A percentile compares a stretch with the other conserved stretches of the same genome.
Evolutionary conservation across 1,140 invertebrate genomes (phyloP).

Genomic region (Mylabris phalerata): DNA sequence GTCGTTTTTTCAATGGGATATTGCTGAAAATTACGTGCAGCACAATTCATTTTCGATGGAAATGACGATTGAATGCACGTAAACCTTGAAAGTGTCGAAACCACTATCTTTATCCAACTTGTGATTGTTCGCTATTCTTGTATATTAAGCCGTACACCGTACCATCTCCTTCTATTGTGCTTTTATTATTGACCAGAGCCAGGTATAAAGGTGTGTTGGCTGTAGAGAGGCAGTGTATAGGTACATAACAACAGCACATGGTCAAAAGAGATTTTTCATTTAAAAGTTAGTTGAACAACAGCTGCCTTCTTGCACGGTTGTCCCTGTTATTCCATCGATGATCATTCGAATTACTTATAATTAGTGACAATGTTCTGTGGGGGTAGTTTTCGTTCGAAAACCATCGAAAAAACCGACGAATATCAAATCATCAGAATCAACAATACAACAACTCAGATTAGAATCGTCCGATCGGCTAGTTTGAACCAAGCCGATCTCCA

Average conservation of each 20-base stretch:
- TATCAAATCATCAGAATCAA: constrained; percentile 26
- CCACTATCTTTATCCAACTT: background rate
- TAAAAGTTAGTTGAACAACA: constrained; percentile 12
- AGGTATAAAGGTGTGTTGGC: constrained; percentile 13
- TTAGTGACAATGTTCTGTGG: constrained; percentile 30
- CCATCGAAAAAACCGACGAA: constrained; percentile 29
- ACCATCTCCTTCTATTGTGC: background rate
- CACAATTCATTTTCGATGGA: constrained; percentile 3
- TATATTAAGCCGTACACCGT: too few relatives aligned
- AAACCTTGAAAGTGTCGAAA: constrained; percentile 7
- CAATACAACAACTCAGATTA: constrained; percentile 21
- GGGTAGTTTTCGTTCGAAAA: constrained; percentile 33
- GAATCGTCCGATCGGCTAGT: constrained; percentile 28
- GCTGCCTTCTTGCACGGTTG: constrained; percentile 14
- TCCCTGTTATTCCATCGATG: background rate
- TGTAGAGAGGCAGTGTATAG: background rate
- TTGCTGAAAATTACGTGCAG: background rate
- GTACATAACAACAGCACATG: constrained; percentile 14
- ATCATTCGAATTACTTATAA: background rate
- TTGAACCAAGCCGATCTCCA: constrained; percentile 20
- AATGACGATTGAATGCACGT: background rate
- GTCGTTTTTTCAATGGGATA: too few relatives aligned
- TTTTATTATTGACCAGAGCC: background rate
- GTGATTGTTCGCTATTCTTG: too few relatives aligned
- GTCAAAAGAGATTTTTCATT: constrained; percentile 22